These are phyloP conservation scores for Ciona savignyi DNA, from an alignment of 23 tunicate species.

Conservation along the genomic window DNA sequence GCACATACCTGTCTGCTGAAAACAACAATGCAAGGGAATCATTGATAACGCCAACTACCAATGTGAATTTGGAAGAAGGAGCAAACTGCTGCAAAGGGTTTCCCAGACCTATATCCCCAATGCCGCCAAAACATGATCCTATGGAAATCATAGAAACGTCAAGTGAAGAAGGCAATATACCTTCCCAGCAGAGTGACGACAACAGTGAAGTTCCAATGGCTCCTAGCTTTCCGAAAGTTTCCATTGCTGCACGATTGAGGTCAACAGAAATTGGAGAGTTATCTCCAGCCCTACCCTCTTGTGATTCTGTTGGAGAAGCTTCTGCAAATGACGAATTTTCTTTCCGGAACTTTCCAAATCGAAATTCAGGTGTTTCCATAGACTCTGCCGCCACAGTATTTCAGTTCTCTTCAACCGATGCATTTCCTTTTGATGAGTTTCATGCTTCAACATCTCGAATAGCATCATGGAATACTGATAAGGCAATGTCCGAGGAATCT, in stretches of 20 bases:
- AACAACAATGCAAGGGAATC: neutral
- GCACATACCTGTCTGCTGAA: neutral
- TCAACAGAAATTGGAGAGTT: neutral
- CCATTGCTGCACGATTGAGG: neutral
- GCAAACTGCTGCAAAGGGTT: neutral
- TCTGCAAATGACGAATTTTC: conserved; percentile 55
- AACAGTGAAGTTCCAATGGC: neutral
- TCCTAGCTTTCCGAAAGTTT: neutral
- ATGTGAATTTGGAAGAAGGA: neutral
- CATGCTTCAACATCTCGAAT: conserved; percentile 10
- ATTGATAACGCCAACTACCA: neutral
- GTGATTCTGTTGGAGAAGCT: conserved; percentile 40
- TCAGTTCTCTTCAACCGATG: conserved; percentile 35
- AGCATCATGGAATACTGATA: neutral
- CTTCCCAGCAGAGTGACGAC: neutral
- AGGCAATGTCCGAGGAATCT: neutral
- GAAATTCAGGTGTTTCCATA: conserved; percentile 1
- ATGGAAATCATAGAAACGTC: neutral
- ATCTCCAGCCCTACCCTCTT: neutral
- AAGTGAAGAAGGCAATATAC: neutral
- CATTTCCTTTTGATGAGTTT: conserved; percentile 31
- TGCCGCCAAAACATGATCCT: neutral
- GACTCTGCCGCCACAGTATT: conserved; percentile 28
- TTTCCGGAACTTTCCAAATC: conserved; percentile 14
- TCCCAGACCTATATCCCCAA: neutral